Conservation (phyloP, 2,888 invertebrate species). For the Ceraclea dissimilis region DNA sequence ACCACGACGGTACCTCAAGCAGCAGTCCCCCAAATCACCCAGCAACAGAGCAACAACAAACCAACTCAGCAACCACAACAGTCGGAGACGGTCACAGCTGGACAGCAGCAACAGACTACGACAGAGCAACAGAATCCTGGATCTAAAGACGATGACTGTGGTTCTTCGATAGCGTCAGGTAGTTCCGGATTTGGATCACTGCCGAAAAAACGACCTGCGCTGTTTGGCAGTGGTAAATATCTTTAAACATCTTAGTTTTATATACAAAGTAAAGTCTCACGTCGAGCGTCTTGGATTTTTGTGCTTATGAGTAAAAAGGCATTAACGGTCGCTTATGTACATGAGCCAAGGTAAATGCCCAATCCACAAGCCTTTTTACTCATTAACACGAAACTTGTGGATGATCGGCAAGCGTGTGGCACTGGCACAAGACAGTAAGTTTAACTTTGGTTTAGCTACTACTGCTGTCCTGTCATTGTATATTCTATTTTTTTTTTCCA, state of each 20-base stretch:
- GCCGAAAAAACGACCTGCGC: slow-evolving; percentile 64
- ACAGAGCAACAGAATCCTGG: slow-evolving; percentile 31
- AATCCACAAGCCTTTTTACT: too few relatives aligned
- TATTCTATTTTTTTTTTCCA: neutral
- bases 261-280: neutral
- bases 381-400: too few relatives aligned
- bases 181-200: slow-evolving; percentile 83
- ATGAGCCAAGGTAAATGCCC: too few relatives aligned
- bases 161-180: slow-evolving; percentile 62
- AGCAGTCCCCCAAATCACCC: neutral
- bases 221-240: slow-evolving; percentile 29
- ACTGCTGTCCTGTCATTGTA: too few relatives aligned
- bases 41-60: neutral
- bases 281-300: neutral
- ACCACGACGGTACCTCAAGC: neutral
- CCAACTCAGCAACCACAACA: neutral
- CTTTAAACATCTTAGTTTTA: too few relatives aligned
- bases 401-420: too few relatives aligned
- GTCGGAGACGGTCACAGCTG: too few relatives aligned
- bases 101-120: slow-evolving; percentile 29
- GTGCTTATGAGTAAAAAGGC: too few relatives aligned
- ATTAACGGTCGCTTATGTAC: too few relatives aligned
- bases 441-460: too few relatives aligned
- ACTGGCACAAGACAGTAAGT: too few relatives aligned
- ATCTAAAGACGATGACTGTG: slow-evolving; percentile 44